Evolutionary conservation across 2,113 vertebrate species (phyloP).

Genomic region (Atrichornis clamosus): DNA sequence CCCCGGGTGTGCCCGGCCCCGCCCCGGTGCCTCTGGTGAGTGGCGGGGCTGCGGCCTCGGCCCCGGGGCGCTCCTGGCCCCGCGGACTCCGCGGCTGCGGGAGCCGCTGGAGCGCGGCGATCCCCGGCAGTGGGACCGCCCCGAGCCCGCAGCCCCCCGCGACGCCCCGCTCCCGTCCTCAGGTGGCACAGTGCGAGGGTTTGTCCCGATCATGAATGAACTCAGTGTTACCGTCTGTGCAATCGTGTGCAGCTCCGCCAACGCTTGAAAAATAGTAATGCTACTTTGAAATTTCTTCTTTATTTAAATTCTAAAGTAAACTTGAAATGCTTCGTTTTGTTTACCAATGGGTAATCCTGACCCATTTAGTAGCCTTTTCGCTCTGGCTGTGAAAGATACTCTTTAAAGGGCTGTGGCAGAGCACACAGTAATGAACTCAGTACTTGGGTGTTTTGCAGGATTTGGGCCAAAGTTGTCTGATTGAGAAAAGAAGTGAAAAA

Average conservation of each 20-base stretch:
- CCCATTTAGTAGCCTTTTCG: background rate
- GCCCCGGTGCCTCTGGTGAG: background rate
- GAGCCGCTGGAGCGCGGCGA: background rate
- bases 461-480: background rate
- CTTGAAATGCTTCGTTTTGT: background rate
- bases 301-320: constrained; percentile 38
- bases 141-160: constrained; percentile 28
- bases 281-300: background rate
- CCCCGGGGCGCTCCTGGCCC: background rate
- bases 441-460: background rate
- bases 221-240: background rate
- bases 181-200: background rate
- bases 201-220: background rate
- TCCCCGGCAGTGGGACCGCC: no score
- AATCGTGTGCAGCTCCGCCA: background rate
- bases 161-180: constrained; percentile 64
- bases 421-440: background rate
- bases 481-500: background rate
- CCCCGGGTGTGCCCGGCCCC: constrained; percentile 52
- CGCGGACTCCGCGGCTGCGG: background rate
- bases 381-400: constrained; percentile 8
- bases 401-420: background rate
- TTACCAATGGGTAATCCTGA: background rate
- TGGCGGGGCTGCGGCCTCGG: background rate
- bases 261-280: background rate